phyloP scores from a whole-genome alignment of 2,797 vertebrate species.

The Syngnathus rostellatus region DNA sequence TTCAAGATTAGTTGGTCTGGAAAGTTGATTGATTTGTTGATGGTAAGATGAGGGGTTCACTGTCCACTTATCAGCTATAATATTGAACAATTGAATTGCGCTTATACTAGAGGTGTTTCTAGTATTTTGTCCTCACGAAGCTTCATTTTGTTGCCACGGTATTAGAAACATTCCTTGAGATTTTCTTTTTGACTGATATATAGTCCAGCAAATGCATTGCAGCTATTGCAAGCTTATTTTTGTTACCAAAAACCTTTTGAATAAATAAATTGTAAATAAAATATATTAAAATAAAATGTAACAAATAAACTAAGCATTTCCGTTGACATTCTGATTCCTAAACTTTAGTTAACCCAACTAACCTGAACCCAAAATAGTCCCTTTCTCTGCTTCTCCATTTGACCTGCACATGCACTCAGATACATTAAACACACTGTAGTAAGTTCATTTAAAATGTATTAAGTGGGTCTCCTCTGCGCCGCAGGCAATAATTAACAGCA shows the following conservation, averaged over 20 bases:
- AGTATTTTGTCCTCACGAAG: neutral
- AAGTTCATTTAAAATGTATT: slow-evolving; percentile 21
- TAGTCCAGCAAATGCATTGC: too few species aligned
- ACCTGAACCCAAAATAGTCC: neutral
- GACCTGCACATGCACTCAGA: neutral
- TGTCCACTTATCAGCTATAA: neutral
- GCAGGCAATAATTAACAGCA: slow-evolving; percentile 99
- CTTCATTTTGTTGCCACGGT: too few species aligned
- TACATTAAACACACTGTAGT: slow-evolving; percentile 7
- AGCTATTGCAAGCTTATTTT: too few species aligned
- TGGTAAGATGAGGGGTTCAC: neutral
- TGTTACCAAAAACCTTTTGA: too few species aligned
- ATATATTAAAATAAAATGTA: too few species aligned
- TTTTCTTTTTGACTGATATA: too few species aligned
- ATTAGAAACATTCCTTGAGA: too few species aligned
- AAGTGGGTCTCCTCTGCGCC: slow-evolving; percentile 36
- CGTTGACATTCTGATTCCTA: too few species aligned
- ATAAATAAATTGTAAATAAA: too few species aligned
- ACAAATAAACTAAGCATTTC: too few species aligned
- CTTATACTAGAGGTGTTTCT: neutral
- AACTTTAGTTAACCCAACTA: too few species aligned
- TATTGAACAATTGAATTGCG: neutral
- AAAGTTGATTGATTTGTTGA: neutral
- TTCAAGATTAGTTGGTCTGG: neutral
- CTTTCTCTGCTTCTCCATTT: neutral